These are phyloP conservation scores for Nomada ruficornis DNA, from an alignment of 2,888 invertebrate genomes.

Conservation along the genomic window DNA sequence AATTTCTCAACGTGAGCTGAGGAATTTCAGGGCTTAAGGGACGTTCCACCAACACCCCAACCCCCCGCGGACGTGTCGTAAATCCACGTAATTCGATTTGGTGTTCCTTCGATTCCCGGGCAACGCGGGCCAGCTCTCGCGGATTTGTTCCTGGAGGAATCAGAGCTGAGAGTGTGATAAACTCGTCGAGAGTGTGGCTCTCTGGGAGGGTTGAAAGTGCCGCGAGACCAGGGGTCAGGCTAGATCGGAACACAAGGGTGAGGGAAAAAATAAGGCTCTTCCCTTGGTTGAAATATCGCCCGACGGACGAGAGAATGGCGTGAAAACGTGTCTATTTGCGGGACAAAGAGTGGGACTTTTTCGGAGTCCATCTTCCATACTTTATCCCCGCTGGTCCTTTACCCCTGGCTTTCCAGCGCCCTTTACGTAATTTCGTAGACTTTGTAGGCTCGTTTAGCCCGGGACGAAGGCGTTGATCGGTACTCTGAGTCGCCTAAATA, in stretches of 20 bases:
- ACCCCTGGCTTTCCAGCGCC: constrained; percentile 21
- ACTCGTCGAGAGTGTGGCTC: constrained; percentile 48
- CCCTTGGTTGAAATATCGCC: constrained; percentile 52
- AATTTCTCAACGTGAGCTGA: constrained; percentile 28
- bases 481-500: too few species aligned
- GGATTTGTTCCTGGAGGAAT: constrained; percentile 49
- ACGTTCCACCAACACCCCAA: not conserved
- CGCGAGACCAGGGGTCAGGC: constrained; percentile 59
- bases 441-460: too few species aligned
- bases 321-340: constrained; percentile 79
- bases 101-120: constrained; percentile 76
- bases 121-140: constrained; percentile 73
- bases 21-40: constrained; percentile 32
- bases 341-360: constrained; percentile 75
- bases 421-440: not conserved
- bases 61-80: constrained; percentile 32
- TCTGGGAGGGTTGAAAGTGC: constrained; percentile 45
- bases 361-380: constrained; percentile 69
- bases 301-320: constrained; percentile 71
- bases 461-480: too few species aligned
- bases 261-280: constrained; percentile 75
- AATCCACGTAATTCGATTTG: constrained; percentile 80
- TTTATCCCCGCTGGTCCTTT: constrained; percentile 58
- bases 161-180: constrained; percentile 63
- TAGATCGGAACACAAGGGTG: constrained; percentile 57